A percentile compares a stretch with the other conserved stretches of the same genome.
Evolutionary conservation across 2,113 vertebrate species (phyloP).

Genomic region (Melanerpes aurifrons): DNA sequence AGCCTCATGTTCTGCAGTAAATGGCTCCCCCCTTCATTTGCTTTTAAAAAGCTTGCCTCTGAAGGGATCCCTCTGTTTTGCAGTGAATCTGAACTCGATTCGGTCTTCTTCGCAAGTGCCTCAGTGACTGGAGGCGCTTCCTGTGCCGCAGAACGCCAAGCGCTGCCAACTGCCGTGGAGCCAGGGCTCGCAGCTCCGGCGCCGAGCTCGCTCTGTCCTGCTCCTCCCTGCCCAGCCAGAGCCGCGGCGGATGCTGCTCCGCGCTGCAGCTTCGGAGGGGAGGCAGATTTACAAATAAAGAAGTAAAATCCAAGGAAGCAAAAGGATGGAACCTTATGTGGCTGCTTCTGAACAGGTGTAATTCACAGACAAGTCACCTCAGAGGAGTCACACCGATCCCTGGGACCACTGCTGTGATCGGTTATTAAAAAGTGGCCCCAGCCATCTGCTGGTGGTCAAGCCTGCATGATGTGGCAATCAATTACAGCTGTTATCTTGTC

Average conservation of each 20-base stretch:
- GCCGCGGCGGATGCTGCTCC: background rate
- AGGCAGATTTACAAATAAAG: background rate
- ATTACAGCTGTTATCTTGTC: conserved; percentile 78
- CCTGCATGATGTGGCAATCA: conserved; percentile 68
- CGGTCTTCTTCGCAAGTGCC: background rate
- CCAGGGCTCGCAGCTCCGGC: background rate
- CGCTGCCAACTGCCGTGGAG: background rate
- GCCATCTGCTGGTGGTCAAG: conserved; percentile 76
- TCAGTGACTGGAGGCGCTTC: background rate
- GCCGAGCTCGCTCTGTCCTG: background rate
- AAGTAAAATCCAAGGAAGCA: background rate
- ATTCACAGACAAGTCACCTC: conserved; percentile 2
- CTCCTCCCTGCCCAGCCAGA: background rate
- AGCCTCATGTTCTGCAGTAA: background rate
- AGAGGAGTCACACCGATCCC: background rate
- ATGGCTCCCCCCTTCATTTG: background rate
- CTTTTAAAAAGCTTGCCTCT: background rate
- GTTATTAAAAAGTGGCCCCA: conserved; percentile 44
- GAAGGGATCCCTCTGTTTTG: background rate
- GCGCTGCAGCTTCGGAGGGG: background rate
- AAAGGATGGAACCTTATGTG: background rate
- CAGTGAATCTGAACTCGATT: background rate
- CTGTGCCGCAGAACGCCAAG: background rate
- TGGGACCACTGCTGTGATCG: background rate
- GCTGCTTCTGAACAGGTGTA: conserved; percentile 5